Percentiles rank a stretch among this genome's conserved stretches.
Conservation (phyloP, 2,113 vertebrate genomes). For the Probosciger aterrimus region DNA sequence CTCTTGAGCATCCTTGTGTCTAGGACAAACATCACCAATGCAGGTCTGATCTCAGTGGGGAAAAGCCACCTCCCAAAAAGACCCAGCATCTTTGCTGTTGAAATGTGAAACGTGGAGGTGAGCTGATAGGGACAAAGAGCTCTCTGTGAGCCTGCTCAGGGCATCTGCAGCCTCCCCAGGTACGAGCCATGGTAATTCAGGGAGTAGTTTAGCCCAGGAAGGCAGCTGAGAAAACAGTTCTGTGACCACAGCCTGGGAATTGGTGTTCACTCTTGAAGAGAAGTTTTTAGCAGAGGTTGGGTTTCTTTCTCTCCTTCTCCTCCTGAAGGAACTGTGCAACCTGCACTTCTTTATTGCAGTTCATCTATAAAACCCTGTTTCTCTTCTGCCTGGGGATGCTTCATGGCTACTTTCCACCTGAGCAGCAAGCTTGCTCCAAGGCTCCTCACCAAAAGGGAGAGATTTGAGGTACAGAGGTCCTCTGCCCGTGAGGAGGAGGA, state of each 20-base stretch:
- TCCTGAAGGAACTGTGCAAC: not conserved
- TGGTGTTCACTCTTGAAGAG: rapidly evolving
- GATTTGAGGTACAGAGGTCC: not conserved
- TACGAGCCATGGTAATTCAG: not conserved
- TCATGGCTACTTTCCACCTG: rapidly evolving
- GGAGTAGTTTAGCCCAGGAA: not conserved
- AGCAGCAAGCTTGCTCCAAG: not conserved
- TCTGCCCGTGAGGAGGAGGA: not conserved
- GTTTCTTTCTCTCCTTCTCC: not conserved
- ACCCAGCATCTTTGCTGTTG: not conserved
- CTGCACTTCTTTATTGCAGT: not conserved
- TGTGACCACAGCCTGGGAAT: not conserved
- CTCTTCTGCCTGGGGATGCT: not conserved
- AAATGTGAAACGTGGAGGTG: rapidly evolving
- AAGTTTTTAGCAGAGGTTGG: not conserved
- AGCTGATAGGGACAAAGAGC: not conserved
- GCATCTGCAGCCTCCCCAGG: not conserved
- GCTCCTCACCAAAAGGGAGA: not conserved
- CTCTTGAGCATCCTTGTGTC: not conserved
- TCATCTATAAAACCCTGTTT: not conserved
- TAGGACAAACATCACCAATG: not conserved
- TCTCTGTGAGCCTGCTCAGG: not conserved
- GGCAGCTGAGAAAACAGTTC: constrained; percentile 11
- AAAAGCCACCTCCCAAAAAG: not conserved
- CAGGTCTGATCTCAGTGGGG: not conserved